Evolutionary conservation across 1,140 invertebrate species (phyloP).

Genomic region (Camponotus floridanus): DNA sequence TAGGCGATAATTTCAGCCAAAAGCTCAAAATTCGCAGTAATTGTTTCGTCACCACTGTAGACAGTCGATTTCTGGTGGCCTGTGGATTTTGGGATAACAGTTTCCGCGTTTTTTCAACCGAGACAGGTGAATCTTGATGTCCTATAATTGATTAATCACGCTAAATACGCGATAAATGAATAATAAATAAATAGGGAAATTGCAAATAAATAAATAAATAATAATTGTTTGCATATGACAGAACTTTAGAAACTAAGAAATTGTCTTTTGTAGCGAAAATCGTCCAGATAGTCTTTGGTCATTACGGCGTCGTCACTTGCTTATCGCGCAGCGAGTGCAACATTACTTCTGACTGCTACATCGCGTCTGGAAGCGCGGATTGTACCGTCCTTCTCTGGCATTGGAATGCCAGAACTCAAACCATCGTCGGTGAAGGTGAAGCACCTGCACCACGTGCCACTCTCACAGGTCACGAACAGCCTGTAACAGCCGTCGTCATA

Average conservation of each 20-base stretch:
- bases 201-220: background rate
- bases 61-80: constrained; percentile 98
- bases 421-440: constrained; percentile 98
- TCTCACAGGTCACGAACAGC: constrained; percentile 98
- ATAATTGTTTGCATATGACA: background rate
- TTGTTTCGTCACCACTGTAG: constrained; percentile 99
- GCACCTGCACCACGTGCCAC: constrained; percentile 97
- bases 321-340: constrained; percentile 98
- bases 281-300: constrained; percentile 99
- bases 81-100: constrained; percentile 99
- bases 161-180: background rate
- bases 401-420: constrained; percentile 98
- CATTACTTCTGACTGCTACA: constrained; percentile 99
- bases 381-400: constrained; percentile 99
- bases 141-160: background rate
- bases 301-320: constrained; percentile 99
- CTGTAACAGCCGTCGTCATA: constrained; percentile 97
- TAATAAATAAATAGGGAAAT: background rate
- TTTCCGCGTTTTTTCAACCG: constrained; percentile 98
- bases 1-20: constrained; percentile 99
- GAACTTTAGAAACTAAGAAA: background rate
- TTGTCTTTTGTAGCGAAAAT: constrained; percentile 93
- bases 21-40: constrained; percentile 96
- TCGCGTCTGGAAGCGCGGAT: constrained; percentile 98
- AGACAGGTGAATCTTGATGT: constrained; percentile 90